Evolutionary conservation across 2,797 vertebrate species (phyloP).

Genomic region (Chlorospingus flavigularis): DNA sequence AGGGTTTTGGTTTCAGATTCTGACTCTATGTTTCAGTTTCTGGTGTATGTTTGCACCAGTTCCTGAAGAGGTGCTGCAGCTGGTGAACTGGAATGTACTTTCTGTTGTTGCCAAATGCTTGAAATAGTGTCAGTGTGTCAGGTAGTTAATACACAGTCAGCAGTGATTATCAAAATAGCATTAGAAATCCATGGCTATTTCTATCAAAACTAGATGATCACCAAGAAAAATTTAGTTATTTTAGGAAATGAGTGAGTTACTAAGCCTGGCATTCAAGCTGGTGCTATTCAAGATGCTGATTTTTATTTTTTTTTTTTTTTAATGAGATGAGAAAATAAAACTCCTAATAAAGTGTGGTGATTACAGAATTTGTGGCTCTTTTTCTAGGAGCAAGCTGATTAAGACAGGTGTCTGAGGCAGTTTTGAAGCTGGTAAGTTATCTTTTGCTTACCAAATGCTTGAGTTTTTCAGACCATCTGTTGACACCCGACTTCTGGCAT

Average conservation of each 20-base stretch:
- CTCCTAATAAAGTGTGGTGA: neutral
- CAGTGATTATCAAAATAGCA: neutral
- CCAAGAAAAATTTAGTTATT: neutral
- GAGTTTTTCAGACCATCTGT: neutral
- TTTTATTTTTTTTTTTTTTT: neutral
- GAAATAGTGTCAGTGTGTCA: neutral
- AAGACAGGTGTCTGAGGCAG: neutral
- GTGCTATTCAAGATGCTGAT: neutral
- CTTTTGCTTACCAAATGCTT: neutral
- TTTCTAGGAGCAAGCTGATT: neutral
- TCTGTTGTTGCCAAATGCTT: neutral
- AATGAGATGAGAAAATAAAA: neutral
- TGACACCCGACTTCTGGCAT: neutral
- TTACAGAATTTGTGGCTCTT: neutral
- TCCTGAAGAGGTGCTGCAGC: neutral
- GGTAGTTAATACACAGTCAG: neutral
- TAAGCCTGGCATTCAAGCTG: constrained; percentile 5
- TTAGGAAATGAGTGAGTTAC: neutral
- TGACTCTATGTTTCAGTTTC: neutral
- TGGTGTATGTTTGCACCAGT: neutral
- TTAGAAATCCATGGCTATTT: neutral
- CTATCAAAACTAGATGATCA: neutral
- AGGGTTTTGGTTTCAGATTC: neutral
- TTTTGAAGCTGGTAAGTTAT: neutral
- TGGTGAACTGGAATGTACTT: neutral